Base-by-base conservation (phyloP, 2,797 vertebrate species). In the Odontamblyopus lacepedii region DNA sequence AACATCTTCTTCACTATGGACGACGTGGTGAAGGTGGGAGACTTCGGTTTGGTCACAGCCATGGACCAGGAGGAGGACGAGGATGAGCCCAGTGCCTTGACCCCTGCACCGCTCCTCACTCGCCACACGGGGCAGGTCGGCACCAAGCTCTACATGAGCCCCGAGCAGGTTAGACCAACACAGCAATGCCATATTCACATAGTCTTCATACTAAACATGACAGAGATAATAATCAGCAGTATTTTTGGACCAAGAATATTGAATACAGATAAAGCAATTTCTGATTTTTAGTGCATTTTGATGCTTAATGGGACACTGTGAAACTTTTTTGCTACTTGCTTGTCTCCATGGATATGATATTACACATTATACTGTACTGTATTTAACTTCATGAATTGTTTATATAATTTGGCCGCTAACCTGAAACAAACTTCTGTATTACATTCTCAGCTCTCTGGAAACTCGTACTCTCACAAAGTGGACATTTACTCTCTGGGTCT, bases 1-100 rank as follows among this genome's bases (percentile, higher is more conserved):
- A 99, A 99, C 91, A 99, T 99, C 90, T 99, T 99, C 95, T 99
- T 99, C 93, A 98, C 98, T 18, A 89, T 99, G 95, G 98, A 99
- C 12, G 96, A 98, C 2, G 92, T 99, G 85, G 98, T 99, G 75
- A 99, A 99, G 88, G 96, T 99, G 79, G 98, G 98, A 44, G 98
- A 99, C 90, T 98, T 99, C 8, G 98, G 98, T 23, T 91, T 99
- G 82, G 98, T 99, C 78, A 99, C 98, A 0, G 98, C 96, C 30
- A 99, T 98, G 97, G 98, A 99, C 86, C 98, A 99, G 87, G 98
- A 99, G 65, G 98, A 99, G 75, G 98, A 99, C 0, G 96, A 98
- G 6, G 96, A 98, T 0, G 96, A 96, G 32, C 91, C 94, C 0
- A 91, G 89, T 0, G 93, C 92, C 55, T 93, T 98, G 76, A 98